Base-by-base conservation (phyloP, 1,140 invertebrate genomes). In the Drosophila takahashii region DNA sequence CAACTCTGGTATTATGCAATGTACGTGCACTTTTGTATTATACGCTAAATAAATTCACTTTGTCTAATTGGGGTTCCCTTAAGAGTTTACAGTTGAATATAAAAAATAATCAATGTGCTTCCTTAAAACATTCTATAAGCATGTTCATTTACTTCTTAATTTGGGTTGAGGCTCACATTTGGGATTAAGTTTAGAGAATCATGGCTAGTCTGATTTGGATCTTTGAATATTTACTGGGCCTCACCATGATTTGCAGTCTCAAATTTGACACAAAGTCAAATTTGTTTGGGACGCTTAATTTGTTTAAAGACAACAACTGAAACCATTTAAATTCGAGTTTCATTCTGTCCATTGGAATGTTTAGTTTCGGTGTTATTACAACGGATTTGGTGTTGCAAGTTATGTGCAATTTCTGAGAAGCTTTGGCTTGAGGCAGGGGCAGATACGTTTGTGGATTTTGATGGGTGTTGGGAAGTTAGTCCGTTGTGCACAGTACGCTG, bases 311-410 rank as follows among this genome's bases (percentile, higher is more conserved):
- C 10, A 48, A n/a, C 13, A 32, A 51, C 48, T 18, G 10, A 34
- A 34, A 51, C 48, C 4, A 27, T 51, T 75, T 90, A 90, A 90
- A 90, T 90, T 90, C 86, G 77, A 65, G 85, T 90, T 71, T 90
- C 86, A 45, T 73, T 81, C 45, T 90, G 86, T 52, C 64, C 86
- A 47, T 75, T 79, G 42, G 67, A 77, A 42, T 66, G 47, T 11
- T 65, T 59, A 16, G 60, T 48, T 16, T 74, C 53, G 48, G 47
- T 45, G 16, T 64, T 51, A 57, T 59, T 50, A 45, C 29, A 54
- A 47, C 53, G 78, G 27, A 62, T 59, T 59, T 74, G 26, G 27
- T 64, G 60, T 15, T 78, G 87, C 44, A 85, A 39, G 50, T 16
- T 61, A 18, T 64, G 42, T 18, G 86, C 78, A 52, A 73, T 74